Evolutionary conservation across 2,797 vertebrate genomes (phyloP).

Genomic region (Neoniphon sammara): DNA sequence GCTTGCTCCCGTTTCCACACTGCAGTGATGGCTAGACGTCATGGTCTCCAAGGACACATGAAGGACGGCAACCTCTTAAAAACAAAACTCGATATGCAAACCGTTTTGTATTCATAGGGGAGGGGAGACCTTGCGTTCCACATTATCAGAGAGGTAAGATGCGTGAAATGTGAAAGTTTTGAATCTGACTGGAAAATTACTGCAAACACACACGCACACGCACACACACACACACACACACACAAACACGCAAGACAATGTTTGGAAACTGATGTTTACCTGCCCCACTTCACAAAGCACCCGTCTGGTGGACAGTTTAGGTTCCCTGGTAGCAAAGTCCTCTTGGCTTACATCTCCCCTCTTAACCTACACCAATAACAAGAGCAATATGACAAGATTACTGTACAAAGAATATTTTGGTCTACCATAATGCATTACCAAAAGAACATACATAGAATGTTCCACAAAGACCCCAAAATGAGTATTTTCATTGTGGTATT

Average conservation of each 20-base stretch:
- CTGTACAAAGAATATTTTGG: too few species aligned
- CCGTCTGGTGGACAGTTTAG: constrained; percentile 72
- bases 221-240: too few species aligned
- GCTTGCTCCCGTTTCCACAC: too few species aligned
- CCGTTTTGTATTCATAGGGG: neutral
- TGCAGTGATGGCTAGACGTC: too few species aligned
- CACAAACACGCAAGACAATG: too few species aligned
- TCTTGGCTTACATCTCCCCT: constrained; percentile 74
- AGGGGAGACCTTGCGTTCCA: neutral
- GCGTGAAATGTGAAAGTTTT: neutral
- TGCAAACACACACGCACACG: neutral
- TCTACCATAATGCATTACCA: too few species aligned
- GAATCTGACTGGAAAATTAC: too few species aligned
- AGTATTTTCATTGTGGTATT: too few species aligned
- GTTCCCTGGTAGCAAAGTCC: constrained; percentile 74
- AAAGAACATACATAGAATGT: too few species aligned
- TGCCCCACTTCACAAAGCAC: constrained; percentile 76
- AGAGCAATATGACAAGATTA: neutral
- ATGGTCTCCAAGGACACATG: too few species aligned
- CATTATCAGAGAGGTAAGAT: neutral
- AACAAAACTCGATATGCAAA: neutral
- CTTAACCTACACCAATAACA: constrained; percentile 75
- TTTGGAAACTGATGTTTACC: constrained; percentile 70
- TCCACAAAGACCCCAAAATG: too few species aligned
- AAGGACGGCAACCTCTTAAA: too few species aligned